Percentiles rank a stretch among this genome's conserved stretches.
Evolutionary conservation across 53 echinoderm and acorn worm genomes (phyloP).

Genomic region (Zoroaster sp.): DNA sequence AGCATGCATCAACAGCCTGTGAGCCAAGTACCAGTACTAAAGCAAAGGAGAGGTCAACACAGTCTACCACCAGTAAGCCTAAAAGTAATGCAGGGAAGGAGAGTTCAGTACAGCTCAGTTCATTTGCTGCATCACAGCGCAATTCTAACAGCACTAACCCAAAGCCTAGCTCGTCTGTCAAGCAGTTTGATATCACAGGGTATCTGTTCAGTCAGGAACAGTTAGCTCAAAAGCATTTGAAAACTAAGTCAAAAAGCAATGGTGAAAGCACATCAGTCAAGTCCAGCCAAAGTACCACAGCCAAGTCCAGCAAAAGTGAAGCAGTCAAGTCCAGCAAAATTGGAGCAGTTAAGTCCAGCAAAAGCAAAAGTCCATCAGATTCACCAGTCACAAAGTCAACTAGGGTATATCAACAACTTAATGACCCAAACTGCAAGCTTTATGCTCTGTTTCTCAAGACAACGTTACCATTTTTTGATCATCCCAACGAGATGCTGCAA

Average conservation of each 20-base stretch:
- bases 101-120: neutral
- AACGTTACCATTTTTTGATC: neutral
- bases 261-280: no score
- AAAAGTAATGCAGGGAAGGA: neutral
- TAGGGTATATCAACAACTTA: neutral
- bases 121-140: neutral
- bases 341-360: no score
- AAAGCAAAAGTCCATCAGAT: no score
- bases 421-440: neutral
- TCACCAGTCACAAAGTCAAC: no score
- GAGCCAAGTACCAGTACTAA: neutral
- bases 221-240: neutral
- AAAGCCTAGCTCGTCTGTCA: neutral
- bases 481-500: neutral
- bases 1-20: neutral
- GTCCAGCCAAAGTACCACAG: no score
- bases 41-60: neutral
- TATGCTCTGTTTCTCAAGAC: neutral
- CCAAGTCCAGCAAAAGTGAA: no score
- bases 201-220: conserved; percentile 24
- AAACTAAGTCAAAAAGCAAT: no score
- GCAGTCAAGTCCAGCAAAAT: no score
- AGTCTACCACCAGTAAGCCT: neutral
- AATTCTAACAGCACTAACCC: neutral
- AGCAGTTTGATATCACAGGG: conserved; percentile 35